Evolutionary conservation across 2,113 vertebrate genomes (phyloP), one percentile per base, ranked within the genome.

Genomic region (Corapipo altera): DNA sequence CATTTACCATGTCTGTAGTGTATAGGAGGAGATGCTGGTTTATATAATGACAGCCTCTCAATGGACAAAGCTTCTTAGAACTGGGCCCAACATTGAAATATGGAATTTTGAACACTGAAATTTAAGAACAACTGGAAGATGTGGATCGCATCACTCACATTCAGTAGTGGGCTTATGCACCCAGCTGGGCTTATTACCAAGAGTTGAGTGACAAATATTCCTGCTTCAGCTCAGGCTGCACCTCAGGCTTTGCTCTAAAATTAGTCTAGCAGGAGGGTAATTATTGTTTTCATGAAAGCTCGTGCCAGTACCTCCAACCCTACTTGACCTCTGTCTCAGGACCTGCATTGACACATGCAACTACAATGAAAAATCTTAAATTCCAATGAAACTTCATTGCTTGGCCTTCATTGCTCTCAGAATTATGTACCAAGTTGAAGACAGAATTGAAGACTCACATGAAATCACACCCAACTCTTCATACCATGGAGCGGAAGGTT

Each of bases 371-470:
- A 79, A 78, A 7, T 1, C 26, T 44, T 9, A 15, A 61, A 0
- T 28, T 27, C 51, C 21, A 57, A 8, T 7, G 15, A 23, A 17
- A 73, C 9, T 2, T 33, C 44, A 15, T 55, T 55, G 6, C 14
- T 59, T 69, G 48, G 13, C 32, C 37, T 70, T 70, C n/a, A 1
- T 2, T 2, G 11, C 4, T 28, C 43, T 52, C 70, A 81, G 21
- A 84, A 35, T 1, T 8, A 12, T 0, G 2, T 17, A 15, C 2
- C 10, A 9, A 46, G 11, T 1, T 28, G 4, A 54, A 30, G 46
- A 24, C 6, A 59, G 28, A 39, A 21, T 6, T 5, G 52, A 54
- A 46, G 39, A 26, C 32, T 61, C n/a, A 17, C 11, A 39, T 82
- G 20, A 61, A 39, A 48, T 39, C 37, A 18, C 39, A 17, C 10